phyloP scores from a whole-genome alignment of 2,797 vertebrate species.

The Phylloscopus collybita region DNA sequence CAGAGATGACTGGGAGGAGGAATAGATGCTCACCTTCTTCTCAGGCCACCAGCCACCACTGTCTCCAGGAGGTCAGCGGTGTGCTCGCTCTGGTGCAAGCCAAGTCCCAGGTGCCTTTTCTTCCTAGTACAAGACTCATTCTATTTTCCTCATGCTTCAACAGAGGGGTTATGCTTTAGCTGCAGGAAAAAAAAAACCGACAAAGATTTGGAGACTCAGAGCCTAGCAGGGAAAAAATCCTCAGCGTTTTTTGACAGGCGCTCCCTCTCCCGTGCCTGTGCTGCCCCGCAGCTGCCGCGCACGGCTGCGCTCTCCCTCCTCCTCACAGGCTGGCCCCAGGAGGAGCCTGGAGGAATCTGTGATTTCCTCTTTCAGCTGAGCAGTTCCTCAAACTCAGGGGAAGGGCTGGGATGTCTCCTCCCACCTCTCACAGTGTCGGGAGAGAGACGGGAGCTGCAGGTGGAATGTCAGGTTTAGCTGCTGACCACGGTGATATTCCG shows the following conservation, averaged over 20 bases:
- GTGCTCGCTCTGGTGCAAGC: fast-evolving
- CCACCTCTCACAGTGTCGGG: fast-evolving
- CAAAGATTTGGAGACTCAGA: not conserved
- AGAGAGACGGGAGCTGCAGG: not conserved
- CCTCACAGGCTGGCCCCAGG: not conserved
- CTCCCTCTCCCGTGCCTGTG: constrained; percentile 14
- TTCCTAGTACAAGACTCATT: fast-evolving
- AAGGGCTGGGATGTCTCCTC: not conserved
- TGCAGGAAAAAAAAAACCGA: not conserved
- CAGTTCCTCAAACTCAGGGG: not conserved
- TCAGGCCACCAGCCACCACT: fast-evolving
- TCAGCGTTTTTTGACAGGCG: not conserved
- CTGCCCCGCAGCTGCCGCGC: constrained; percentile 36
- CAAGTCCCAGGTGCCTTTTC: not conserved
- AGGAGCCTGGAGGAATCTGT: not conserved
- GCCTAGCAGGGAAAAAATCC: not conserved
- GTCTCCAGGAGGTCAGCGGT: no score
- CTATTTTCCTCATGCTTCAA: not conserved
- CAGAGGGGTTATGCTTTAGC: not conserved
- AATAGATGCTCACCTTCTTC: not conserved
- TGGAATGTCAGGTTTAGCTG: not conserved
- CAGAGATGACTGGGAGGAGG: not conserved
- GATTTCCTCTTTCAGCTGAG: not conserved
- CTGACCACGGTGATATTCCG: fast-evolving
- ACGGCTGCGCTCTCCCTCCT: not conserved